A percentile compares a stretch with the other conserved stretches of the same genome.
Conservation (phyloP, 1,140 invertebrate species). For the Drosophila punjabiensis region DNA sequence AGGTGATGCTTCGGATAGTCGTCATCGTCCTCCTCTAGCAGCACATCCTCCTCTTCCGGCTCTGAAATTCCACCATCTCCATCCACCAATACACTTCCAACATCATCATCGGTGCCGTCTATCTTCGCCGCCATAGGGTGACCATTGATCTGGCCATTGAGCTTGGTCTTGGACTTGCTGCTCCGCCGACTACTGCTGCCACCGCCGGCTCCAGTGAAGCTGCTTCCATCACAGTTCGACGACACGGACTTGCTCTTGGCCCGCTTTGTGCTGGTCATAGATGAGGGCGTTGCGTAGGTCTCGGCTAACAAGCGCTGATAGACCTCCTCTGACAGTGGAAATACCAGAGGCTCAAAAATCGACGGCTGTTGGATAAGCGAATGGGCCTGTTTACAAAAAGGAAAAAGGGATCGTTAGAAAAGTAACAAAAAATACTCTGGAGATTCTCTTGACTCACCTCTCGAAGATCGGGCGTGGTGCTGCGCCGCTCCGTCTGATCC, state of each 20-base stretch:
- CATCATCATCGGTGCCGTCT: conserved; percentile 20
- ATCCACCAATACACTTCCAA: background rate
- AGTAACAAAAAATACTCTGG: too few relatives aligned
- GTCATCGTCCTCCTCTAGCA: conserved; percentile 69
- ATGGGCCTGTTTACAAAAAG: conserved; percentile 5
- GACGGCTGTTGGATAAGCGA: conserved; percentile 34
- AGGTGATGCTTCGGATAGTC: conserved; percentile 76
- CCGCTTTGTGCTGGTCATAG: conserved; percentile 36
- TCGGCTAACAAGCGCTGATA: conserved; percentile 57
- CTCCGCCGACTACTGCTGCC: conserved; percentile 57
- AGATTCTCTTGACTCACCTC: conserved; percentile 78
- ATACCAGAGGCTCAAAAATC: conserved; percentile 54
- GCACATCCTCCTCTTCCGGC: conserved; percentile 52
- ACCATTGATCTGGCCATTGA: conserved; percentile 34
- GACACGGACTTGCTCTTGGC: conserved; percentile 69
- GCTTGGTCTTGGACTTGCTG: conserved; percentile 58
- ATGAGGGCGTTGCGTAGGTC: conserved; percentile 43
- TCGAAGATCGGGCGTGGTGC: conserved; percentile 81
- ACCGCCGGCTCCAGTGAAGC: conserved; percentile 6
- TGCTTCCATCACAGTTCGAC: conserved; percentile 58
- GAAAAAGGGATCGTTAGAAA: background rate
- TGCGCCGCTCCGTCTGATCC: conserved; percentile 79
- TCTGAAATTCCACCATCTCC: conserved; percentile 34
- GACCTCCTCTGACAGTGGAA: conserved; percentile 65
- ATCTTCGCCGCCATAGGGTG: conserved; percentile 6